Evolutionary conservation across 2,797 vertebrate species (phyloP).

Genomic region (Clamator glandarius): DNA sequence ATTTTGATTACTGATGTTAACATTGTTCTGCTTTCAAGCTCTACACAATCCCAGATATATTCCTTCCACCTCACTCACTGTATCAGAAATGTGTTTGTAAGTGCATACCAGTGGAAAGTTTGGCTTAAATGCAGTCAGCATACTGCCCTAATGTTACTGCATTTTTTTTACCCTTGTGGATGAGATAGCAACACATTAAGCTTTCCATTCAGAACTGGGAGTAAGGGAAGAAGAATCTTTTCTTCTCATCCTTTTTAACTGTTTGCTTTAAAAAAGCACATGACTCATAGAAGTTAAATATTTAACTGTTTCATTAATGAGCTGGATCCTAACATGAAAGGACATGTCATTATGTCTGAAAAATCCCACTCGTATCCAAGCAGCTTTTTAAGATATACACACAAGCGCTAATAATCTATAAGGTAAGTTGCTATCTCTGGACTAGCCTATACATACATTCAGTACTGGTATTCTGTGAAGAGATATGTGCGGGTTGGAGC

Average conservation of each 20-base stretch:
- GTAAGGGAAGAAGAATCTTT: not conserved
- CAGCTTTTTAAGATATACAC: not conserved
- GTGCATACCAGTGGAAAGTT: not conserved
- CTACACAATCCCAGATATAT: not conserved
- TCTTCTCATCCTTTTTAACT: not conserved
- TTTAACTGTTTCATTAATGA: constrained; percentile 26
- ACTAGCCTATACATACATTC: not conserved
- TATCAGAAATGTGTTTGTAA: not conserved
- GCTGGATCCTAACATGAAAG: not conserved
- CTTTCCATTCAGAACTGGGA: not conserved
- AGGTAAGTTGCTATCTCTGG: not conserved
- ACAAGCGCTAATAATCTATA: not conserved
- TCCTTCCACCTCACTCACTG: not conserved
- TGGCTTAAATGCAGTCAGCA: not conserved
- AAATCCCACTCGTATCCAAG: not conserved
- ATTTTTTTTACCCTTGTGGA: not conserved
- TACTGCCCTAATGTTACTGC: not conserved
- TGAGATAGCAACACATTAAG: not conserved
- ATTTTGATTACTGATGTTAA: not conserved
- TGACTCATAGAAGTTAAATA: constrained; percentile 28
- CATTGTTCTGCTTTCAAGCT: not conserved
- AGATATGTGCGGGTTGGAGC: not conserved
- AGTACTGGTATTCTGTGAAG: not conserved
- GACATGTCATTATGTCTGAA: not conserved
- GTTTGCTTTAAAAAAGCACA: not conserved